Conservation (phyloP, 2,113 vertebrate species). For the Calyptomena viridis region DNA sequence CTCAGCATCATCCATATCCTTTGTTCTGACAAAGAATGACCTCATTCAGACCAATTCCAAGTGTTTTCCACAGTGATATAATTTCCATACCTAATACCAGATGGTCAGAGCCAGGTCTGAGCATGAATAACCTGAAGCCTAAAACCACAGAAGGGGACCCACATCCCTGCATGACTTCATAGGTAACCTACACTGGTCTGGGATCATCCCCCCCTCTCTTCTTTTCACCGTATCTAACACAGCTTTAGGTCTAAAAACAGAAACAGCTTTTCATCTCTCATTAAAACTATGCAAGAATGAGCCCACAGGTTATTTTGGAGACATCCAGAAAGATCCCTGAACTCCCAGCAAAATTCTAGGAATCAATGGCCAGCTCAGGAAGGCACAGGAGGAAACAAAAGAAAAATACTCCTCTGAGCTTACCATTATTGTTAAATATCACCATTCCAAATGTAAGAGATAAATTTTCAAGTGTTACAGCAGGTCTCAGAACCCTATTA, state of each 20-base stretch:
- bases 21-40: background rate
- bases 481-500: constrained; percentile 63
- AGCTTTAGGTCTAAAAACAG: background rate
- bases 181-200: background rate
- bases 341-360: background rate
- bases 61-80: background rate
- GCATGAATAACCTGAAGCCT: background rate
- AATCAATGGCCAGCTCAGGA: constrained; percentile 10
- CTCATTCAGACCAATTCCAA: background rate
- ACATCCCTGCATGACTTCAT: background rate
- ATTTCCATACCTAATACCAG: background rate
- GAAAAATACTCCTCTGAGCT: constrained; percentile 20
- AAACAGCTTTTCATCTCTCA: background rate
- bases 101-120: background rate
- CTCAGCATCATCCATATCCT: background rate
- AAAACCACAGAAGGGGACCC: background rate
- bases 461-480: constrained; percentile 61
- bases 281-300: background rate
- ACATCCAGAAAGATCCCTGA: background rate
- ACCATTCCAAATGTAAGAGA: constrained; percentile 55
- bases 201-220: background rate
- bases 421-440: constrained; percentile 71
- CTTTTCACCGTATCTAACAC: background rate
- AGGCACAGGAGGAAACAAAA: background rate
- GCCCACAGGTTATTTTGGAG: background rate